Conservation (phyloP, 1,140 invertebrate species). For the Drosophila bipectinata region DNA sequence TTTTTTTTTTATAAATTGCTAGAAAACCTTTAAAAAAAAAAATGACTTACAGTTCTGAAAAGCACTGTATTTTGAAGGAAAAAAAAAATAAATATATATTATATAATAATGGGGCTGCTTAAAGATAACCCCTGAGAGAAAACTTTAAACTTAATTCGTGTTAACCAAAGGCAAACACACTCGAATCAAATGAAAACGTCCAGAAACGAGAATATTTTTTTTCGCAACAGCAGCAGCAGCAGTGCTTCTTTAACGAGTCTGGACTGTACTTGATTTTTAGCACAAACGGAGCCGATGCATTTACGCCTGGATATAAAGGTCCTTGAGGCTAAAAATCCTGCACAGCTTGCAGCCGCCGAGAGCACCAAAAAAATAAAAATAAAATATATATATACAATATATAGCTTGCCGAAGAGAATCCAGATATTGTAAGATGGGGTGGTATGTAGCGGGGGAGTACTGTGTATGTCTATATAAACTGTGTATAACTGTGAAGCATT, state of each 20-base stretch:
- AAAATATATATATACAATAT: neutral
- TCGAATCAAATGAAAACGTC: conserved; percentile 49
- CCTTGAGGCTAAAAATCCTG: conserved; percentile 23
- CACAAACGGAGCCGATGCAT: conserved; percentile 34
- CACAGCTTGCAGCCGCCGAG: conserved; percentile 26
- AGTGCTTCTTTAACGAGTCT: conserved; percentile 12
- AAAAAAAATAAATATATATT: conserved; percentile 19
- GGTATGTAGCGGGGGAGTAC: conserved; percentile 3
- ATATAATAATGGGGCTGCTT: conserved; percentile 3
- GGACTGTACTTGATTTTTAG: conserved; percentile 27
- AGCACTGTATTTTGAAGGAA: conserved; percentile 3
- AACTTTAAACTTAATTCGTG: conserved; percentile 2
- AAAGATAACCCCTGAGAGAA: neutral
- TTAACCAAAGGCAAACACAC: conserved; percentile 12
- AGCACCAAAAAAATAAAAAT: conserved; percentile 8
- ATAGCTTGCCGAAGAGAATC: conserved; percentile 15
- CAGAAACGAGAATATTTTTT: conserved; percentile 40
- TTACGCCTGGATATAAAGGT: conserved; percentile 21
- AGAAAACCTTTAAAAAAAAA: conserved; percentile 5
- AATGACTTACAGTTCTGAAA: conserved; percentile 7
- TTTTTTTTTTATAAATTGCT: conserved; percentile 5
- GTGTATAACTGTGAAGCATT: conserved; percentile 76
- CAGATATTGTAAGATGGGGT: conserved; percentile 1
- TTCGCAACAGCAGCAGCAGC: neutral
- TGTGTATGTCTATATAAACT: conserved; percentile 63